phyloP scores from a whole-genome alignment of 2,797 vertebrate species.

The Linurgus olivaceus region DNA sequence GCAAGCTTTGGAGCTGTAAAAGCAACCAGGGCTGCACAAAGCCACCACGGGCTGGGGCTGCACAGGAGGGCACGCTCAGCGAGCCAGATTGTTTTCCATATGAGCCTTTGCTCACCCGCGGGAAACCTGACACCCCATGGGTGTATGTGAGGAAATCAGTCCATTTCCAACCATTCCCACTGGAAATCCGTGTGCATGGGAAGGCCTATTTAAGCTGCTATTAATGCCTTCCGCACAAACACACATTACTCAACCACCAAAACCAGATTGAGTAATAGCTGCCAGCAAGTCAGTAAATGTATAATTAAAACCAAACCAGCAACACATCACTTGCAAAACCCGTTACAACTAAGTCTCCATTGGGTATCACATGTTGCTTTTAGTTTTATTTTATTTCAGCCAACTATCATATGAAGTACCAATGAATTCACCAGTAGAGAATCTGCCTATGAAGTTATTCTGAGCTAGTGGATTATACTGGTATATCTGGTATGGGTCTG shows the following conservation, averaged over 20 bases:
- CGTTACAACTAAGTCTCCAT: not conserved
- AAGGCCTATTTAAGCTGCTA: not conserved
- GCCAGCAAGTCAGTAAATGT: not conserved
- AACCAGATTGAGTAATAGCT: not conserved
- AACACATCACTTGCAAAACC: not conserved
- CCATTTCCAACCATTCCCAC: constrained; percentile 18
- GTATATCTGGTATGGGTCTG: not conserved
- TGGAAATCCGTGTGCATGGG: not conserved
- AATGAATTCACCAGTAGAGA: not conserved
- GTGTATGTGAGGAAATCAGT: constrained; percentile 42
- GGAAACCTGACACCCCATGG: constrained; percentile 51
- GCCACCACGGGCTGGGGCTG: rapidly evolving
- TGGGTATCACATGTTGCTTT: not conserved
- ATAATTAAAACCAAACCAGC: constrained; percentile 24
- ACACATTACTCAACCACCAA: not conserved
- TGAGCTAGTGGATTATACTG: not conserved
- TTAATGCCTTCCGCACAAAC: constrained; percentile 14
- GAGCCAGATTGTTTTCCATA: constrained; percentile 39
- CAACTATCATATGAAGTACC: not conserved
- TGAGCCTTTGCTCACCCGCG: not conserved
- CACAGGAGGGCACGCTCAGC: not conserved
- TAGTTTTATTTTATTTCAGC: not conserved
- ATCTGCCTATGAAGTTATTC: not conserved
- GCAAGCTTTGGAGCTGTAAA: not conserved
- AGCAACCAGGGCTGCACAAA: not conserved